Conservation (phyloP, 2,113 vertebrate species). For the Plestiodon gilberti region DNA sequence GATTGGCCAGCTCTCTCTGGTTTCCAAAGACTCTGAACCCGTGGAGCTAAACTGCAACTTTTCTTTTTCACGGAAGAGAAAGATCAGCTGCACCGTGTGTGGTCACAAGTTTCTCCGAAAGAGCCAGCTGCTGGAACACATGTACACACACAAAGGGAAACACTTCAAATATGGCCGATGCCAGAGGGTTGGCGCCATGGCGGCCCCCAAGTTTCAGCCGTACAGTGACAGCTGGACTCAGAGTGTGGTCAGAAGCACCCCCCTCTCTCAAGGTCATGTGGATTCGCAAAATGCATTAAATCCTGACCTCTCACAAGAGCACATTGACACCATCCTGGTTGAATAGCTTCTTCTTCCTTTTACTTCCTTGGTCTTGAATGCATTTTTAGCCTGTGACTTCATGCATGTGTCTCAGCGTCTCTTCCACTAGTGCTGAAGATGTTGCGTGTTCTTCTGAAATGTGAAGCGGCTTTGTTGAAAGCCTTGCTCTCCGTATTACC, state of each 20-base stretch:
- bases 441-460: conserved; percentile 5
- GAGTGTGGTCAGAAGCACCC: conserved; percentile 68
- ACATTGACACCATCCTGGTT: conserved; percentile 82
- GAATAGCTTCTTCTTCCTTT: conserved; percentile 73
- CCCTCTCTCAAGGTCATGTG: conserved; percentile 83
- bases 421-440: not conserved
- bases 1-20: conserved; percentile 83
- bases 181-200: conserved; percentile 81
- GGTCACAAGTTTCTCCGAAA: conserved; percentile 88
- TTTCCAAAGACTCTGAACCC: conserved; percentile 83
- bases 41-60: conserved; percentile 87
- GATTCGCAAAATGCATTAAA: conserved; percentile 88
- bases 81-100: conserved; percentile 90
- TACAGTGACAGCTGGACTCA: conserved; percentile 77
- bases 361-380: not conserved
- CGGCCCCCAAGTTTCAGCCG: conserved; percentile 81
- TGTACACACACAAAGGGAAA: conserved; percentile 91
- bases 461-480: not conserved
- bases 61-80: conserved; percentile 89
- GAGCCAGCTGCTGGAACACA: conserved; percentile 93
- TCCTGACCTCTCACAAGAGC: conserved; percentile 89
- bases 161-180: conserved; percentile 84
- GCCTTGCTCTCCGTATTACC: not conserved
- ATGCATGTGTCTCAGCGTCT: not conserved
- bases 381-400: not conserved